phyloP scores from a whole-genome alignment of 2,888 invertebrate species.

The Frankliniella intonsa region DNA sequence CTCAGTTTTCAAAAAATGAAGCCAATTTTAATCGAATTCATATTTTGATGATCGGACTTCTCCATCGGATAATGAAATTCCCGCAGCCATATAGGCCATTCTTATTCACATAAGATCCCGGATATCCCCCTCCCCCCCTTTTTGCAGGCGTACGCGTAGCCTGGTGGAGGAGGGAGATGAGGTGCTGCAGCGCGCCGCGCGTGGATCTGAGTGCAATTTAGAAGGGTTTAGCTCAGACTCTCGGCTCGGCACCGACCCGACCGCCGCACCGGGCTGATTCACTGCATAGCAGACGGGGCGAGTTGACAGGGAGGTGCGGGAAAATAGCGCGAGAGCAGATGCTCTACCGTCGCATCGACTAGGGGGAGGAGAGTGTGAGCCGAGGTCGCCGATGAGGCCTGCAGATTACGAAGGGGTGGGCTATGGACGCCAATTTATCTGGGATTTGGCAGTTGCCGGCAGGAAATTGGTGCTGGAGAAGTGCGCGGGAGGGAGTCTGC shows the following conservation, averaged over 20 bases:
- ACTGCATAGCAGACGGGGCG: neutral
- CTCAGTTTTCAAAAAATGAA: too few species aligned
- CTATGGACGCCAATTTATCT: constrained; percentile 19
- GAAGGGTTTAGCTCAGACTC: neutral
- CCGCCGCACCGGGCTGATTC: too few species aligned
- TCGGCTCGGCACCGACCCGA: neutral
- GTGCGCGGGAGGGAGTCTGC: neutral
- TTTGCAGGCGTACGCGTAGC: neutral
- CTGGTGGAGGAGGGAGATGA: neutral
- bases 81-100: too few species aligned
- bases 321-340: neutral
- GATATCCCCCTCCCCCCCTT: neutral
- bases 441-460: constrained; percentile 16
- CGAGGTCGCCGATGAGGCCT: neutral
- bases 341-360: neutral
- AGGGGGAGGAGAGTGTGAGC: neutral
- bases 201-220: neutral
- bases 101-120: neutral
- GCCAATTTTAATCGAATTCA: too few species aligned
- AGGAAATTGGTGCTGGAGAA: constrained; percentile 17
- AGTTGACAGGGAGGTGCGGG: neutral
- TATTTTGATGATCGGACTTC: too few species aligned
- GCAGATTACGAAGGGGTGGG: neutral
- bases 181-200: neutral
- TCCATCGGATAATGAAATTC: too few species aligned